phyloP scores from a whole-genome alignment of 2,797 vertebrate genomes.

The Babyrousa celebensis region DNA sequence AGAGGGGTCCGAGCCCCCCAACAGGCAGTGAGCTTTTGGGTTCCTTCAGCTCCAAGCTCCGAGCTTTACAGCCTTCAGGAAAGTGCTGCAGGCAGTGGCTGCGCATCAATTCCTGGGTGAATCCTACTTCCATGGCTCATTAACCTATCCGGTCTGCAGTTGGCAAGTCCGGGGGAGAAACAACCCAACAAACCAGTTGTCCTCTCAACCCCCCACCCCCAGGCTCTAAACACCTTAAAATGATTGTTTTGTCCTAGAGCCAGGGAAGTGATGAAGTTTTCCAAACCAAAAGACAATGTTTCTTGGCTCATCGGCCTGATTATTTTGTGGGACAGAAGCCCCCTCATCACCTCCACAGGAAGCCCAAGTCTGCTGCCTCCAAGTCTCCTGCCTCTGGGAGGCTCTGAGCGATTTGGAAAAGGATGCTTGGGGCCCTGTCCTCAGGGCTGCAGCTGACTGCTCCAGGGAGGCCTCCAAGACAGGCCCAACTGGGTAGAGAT shows the following conservation, averaged over 20 bases:
- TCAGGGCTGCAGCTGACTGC: conserved; percentile 16
- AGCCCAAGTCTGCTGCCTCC: fast-evolving
- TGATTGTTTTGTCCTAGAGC: conserved; percentile 69
- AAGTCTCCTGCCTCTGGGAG: not conserved
- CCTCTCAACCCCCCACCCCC: not conserved
- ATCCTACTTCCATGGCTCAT: conserved; percentile 62
- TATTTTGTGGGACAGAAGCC: not conserved
- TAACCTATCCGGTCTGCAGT: conserved; percentile 53
- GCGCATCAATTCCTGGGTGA: not conserved
- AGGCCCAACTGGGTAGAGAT: not conserved
- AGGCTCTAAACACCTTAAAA: conserved; percentile 69
- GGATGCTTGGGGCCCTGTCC: not conserved
- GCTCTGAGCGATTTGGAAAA: not conserved
- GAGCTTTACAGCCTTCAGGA: not conserved
- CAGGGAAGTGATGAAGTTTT: conserved; percentile 67
- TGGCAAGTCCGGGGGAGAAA: conserved; percentile 41
- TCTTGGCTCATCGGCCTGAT: conserved; percentile 56
- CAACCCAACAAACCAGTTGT: not conserved
- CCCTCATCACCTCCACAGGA: not conserved
- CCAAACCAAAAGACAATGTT: conserved; percentile 50
- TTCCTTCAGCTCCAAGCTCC: not conserved
- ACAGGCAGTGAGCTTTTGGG: not conserved
- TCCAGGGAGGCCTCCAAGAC: not conserved
- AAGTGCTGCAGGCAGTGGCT: not conserved
- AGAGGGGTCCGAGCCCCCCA: not conserved